Percentiles rank a stretch among this genome's conserved stretches.
phyloP scores from a whole-genome alignment of 2,797 vertebrate species.

The Chloroceryle inda region DNA sequence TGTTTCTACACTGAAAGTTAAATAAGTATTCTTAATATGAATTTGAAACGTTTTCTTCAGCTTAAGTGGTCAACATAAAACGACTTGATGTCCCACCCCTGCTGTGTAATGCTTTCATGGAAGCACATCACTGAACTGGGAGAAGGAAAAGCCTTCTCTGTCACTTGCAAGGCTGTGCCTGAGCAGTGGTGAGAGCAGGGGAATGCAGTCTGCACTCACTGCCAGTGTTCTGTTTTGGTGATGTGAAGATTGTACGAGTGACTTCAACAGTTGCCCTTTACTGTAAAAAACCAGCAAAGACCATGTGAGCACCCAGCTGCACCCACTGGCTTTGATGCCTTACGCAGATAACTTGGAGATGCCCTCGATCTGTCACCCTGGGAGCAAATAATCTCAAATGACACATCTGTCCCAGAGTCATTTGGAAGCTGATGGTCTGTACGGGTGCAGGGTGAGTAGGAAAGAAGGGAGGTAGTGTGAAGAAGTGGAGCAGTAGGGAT shows the following conservation, averaged over 20 bases:
- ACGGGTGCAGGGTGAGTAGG: background rate
- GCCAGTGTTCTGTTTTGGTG: background rate
- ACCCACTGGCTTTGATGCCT: background rate
- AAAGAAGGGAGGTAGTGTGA: background rate
- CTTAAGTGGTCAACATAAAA: background rate
- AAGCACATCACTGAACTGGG: background rate
- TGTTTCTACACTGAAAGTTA: background rate
- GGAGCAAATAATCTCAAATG: background rate
- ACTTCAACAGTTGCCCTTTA: background rate
- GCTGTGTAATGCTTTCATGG: background rate
- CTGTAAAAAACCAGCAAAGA: background rate
- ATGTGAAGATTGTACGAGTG: background rate
- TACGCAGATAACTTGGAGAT: slow-evolving; percentile 9
- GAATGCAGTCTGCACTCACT: background rate
- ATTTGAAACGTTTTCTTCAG: background rate
- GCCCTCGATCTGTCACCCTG: accelerated
- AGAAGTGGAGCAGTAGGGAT: background rate
- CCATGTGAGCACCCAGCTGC: background rate
- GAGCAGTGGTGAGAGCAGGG: background rate
- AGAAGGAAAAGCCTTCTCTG: background rate
- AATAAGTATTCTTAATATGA: background rate
- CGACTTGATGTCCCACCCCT: background rate
- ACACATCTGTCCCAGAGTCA: background rate
- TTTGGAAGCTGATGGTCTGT: background rate
- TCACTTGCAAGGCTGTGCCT: background rate